Base-by-base conservation (phyloP, 2,797 vertebrate species). In the Synaphobranchus kaupii region DNA sequence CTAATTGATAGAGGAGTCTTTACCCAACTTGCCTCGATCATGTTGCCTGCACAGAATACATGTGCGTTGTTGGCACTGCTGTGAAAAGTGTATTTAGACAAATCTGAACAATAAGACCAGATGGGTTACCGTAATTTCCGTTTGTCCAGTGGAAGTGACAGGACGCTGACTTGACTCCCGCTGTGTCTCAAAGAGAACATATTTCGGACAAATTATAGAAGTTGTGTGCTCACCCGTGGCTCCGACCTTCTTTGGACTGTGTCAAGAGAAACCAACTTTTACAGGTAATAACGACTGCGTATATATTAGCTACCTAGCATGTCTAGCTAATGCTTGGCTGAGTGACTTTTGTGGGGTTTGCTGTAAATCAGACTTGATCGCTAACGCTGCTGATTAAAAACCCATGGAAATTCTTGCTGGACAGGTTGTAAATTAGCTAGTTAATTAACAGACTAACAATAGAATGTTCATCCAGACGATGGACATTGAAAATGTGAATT, bases 281-380 rank as follows among this genome's bases (percentile, higher is more conserved):
- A 66, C 60, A 93, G 94, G 94, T 95, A 91, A 94, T 90, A 31
- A 1, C 56, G n/a, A 56, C 22, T 9, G 31, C 1, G 7, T 63
- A 63, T 7, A 2, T 15, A 22, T 85, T 85, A 73, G 86, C 12
- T 83, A 0, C 0, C 13, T 15, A 52, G n/a, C 22, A 17, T 17
- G 39, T 48, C 13, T 44, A 12, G 86, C 58, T 58, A 22, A 87
- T 60, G 71, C 50, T 83, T 85, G 84, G 25, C 4, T 50, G 31
- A 0, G 60, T 22, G 76, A 90, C 88, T 39, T 39, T 39, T 39
- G 39, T 39, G 39, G 39, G 39, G 39, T 39, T 39, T 39, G 39
- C 39, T 39, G 22, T 13, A 39, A 73, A 34, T 28, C 9, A 68
- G 20, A 63, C 15, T 63, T 63, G 20, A 25, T 63, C 22, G 20